Base-by-base conservation (phyloP, 2,113 vertebrate species). In the Crotalus viridis region DNA sequence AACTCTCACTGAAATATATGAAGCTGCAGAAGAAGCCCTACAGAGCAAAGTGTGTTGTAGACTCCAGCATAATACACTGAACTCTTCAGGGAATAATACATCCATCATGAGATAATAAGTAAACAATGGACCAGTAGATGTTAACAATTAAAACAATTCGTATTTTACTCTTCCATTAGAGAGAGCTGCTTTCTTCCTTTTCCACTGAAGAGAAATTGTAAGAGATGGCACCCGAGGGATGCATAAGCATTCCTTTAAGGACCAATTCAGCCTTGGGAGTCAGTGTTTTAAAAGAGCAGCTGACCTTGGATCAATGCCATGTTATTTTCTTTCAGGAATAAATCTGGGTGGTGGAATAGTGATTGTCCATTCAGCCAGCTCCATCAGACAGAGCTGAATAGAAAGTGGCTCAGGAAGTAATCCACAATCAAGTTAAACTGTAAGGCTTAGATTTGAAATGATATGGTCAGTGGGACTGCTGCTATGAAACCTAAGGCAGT, bases 311-410 rank as follows among this genome's bases (percentile, higher is more conserved):
- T 96, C 69, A 2, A 96, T 91, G 95, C 91, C 54, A 96, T 96
- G 96, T 97, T 96, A 95, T 97, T 97, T 97, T 97, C 96, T 95
- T 93, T 74, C 88, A 92, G 95, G 94, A 96, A 96, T 97, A 97
- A 97, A 97, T 97, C 96, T 97, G 96, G 95, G 93, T 95, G 93
- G 94, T 92, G 92, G 94, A 97, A 95, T 85, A n/a, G 86, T 0
- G 54, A 96, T 88, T 88, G 43, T 93, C 96, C 93, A 93, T 74
- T 91, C 95, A 95, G 94, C 92, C 89, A 97, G 96, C 95, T 95
- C 89, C 46, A 91, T 94, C 95, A 51, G 56, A 97, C 94, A 91
- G 88, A 93, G 87, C 39, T 43, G 94, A 96, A 93, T 88, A 95
- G 95, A 96, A 87, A 96, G 95, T n/a, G 64, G 3, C 4, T 94